phyloP scores from a whole-genome alignment of 1,140 invertebrate genomes.

The Drosophila leontia region DNA sequence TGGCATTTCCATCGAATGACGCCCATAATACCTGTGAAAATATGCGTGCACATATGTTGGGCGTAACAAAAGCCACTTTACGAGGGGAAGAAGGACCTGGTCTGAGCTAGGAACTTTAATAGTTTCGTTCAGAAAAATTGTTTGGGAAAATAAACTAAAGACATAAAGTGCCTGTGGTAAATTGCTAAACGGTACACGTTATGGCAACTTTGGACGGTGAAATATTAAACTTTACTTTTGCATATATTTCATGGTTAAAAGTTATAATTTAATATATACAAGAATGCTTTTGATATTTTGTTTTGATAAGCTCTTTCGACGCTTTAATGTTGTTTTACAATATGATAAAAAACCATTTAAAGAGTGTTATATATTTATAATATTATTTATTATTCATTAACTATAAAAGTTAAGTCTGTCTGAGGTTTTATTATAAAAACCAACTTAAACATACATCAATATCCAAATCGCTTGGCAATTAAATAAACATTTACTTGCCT shows the following conservation, averaged over 20 bases:
- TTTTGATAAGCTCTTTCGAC: no score
- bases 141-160: neutral
- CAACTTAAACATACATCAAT: neutral
- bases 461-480: conserved; percentile 10
- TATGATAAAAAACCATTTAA: no score
- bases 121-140: neutral
- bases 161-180: neutral
- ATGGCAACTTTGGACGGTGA: neutral
- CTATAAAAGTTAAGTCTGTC: neutral
- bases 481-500: conserved; percentile 22
- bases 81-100: neutral
- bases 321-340: no score
- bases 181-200: neutral
- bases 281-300: neutral
- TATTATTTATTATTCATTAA: neutral
- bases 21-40: conserved; percentile 13
- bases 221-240: conserved; percentile 11
- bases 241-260: neutral
- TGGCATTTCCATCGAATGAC: neutral
- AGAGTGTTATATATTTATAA: no score
- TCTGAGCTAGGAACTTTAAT: neutral
- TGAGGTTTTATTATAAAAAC: neutral
- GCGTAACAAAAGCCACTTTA: conserved; percentile 6
- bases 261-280: conserved; percentile 1
- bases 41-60: conserved; percentile 18